phyloP scores from a whole-genome alignment of 2,888 invertebrate species.

The Agriotes lineatus region DNA sequence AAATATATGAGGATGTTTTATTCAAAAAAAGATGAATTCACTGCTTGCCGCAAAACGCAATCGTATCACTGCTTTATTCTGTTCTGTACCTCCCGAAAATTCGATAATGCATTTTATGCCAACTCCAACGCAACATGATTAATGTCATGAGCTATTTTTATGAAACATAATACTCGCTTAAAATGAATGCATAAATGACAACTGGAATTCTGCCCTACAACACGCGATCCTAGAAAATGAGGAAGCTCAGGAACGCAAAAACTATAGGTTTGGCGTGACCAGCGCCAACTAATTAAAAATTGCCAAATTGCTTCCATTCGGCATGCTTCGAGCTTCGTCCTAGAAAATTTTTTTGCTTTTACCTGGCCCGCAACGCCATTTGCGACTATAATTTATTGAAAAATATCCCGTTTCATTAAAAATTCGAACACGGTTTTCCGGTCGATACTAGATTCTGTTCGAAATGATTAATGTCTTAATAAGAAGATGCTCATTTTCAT shows the following conservation, averaged over 20 bases:
- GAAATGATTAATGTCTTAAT: slow-evolving; percentile 14
- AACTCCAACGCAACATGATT: slow-evolving; percentile 12
- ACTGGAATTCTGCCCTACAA: slow-evolving; percentile 20
- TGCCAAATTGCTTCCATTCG: too few species aligned
- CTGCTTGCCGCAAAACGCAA: background rate
- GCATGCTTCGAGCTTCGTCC: too few species aligned
- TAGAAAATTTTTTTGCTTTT: too few species aligned
- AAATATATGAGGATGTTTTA: slow-evolving; percentile 17
- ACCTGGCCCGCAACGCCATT: too few species aligned
- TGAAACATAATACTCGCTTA: slow-evolving; percentile 19
- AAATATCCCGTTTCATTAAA: too few species aligned
- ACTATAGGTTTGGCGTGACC: too few species aligned
- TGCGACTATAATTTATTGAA: too few species aligned
- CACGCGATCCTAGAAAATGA: slow-evolving; percentile 21
- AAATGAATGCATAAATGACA: slow-evolving; percentile 30
- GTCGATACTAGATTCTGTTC: background rate
- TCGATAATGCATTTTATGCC: slow-evolving; percentile 2
- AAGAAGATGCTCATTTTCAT: background rate
- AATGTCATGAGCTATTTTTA: slow-evolving; percentile 24
- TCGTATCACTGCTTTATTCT: background rate
- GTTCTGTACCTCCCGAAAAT: background rate
- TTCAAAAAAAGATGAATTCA: slow-evolving; percentile 5
- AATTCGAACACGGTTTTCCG: background rate
- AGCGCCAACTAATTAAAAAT: too few species aligned
- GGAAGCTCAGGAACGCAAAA: slow-evolving; percentile 8